These are phyloP conservation scores for Sebastes schlegelii DNA, from an alignment of 2,113 vertebrate genomes.

Conservation along the genomic window DNA sequence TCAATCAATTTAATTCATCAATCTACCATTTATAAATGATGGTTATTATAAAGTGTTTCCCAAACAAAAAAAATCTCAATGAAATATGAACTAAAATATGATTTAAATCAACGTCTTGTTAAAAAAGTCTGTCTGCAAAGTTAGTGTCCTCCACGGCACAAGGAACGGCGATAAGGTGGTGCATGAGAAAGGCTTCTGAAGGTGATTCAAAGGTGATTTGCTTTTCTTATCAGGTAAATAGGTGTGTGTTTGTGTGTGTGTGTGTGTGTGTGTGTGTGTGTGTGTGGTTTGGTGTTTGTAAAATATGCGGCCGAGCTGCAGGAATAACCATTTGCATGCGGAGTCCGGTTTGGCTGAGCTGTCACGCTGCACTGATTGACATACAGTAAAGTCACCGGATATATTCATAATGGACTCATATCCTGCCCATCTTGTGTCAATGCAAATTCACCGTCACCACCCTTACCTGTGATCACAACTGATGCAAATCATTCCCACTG, in stretches of 20 bases:
- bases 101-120: constrained; percentile 21
- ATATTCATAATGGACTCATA: constrained; percentile 21
- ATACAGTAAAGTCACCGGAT: constrained; percentile 54
- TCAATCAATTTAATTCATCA: too few relatives aligned
- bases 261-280: constrained; percentile 24
- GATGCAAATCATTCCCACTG: constrained; percentile 69
- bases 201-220: constrained; percentile 69
- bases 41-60: too few relatives aligned
- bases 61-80: constrained; percentile 12
- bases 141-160: not conserved
- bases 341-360: constrained; percentile 8
- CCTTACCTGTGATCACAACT: constrained; percentile 44
- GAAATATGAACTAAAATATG: not conserved
- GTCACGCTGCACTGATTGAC: constrained; percentile 38
- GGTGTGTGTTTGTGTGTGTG: constrained; percentile 17
- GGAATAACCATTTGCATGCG: constrained; percentile 70
- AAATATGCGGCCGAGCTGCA: constrained; percentile 62
- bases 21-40: too few relatives aligned
- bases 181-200: constrained; percentile 46
- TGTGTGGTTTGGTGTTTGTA: constrained; percentile 55
- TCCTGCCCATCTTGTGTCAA: constrained; percentile 29
- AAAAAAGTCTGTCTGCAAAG: constrained; percentile 17
- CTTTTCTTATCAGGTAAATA: constrained; percentile 67
- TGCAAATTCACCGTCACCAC: constrained; percentile 64
- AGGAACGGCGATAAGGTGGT: constrained; percentile 31